Evolutionary conservation across 2,113 vertebrate genomes (phyloP).

Genomic region (Esox niger): DNA sequence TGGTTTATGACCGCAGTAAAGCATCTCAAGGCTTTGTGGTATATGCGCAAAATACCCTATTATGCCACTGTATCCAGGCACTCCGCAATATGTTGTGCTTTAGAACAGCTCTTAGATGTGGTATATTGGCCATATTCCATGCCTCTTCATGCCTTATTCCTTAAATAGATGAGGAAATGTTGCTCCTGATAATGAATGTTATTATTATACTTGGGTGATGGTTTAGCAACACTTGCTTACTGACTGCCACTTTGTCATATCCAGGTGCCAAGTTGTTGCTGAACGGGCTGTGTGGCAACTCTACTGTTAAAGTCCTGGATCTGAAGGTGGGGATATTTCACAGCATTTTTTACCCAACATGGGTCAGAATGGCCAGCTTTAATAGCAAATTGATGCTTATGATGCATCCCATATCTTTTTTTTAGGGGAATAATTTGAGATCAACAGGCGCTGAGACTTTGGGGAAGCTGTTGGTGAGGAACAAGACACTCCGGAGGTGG

Average conservation of each 20-base stretch:
- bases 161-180: too few relatives aligned
- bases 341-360: background rate
- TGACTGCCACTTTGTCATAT: constrained; percentile 11
- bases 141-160: too few relatives aligned
- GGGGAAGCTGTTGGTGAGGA: constrained; percentile 83
- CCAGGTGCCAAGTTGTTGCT: constrained; percentile 81
- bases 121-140: too few relatives aligned
- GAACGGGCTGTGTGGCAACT: constrained; percentile 82
- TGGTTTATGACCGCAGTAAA: too few relatives aligned
- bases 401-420: background rate
- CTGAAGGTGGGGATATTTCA: constrained; percentile 81
- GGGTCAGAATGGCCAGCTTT: background rate
- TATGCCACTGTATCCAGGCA: too few relatives aligned
- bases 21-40: too few relatives aligned
- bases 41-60: too few relatives aligned
- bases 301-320: constrained; percentile 78
- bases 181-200: too few relatives aligned
- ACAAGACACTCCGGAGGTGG: constrained; percentile 85
- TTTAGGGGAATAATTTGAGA: constrained; percentile 91
- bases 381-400: background rate
- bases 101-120: too few relatives aligned
- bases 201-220: background rate
- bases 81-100: too few relatives aligned
- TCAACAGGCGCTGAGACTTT: constrained; percentile 78
- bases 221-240: background rate